Evolutionary conservation across 2,888 invertebrate species (phyloP), one percentile per base, ranked within the genome.

Genomic region (Miltochrista miniata): DNA sequence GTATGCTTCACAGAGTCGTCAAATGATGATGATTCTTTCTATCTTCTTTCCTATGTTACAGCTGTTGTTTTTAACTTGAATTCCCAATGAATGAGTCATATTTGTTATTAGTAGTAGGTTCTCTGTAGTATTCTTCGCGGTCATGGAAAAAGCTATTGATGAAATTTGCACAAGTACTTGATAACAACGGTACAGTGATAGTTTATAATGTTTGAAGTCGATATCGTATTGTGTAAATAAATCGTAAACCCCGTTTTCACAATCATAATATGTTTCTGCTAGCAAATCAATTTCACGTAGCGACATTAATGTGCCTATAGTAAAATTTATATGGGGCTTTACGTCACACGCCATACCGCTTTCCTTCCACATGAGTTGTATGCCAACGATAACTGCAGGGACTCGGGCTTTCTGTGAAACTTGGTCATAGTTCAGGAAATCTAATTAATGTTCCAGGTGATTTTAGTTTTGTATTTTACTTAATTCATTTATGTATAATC

Each of bases 261-360:
- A 91, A 91, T 90, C 90, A 88, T 90, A 90, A 90, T 90, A 90
- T 89, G 90, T 90, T 91, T 90, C 87, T 88, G 89, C 85, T 79
- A 79, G 90, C 89, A 91, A 91, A 91, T 91, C 91, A 90, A 90
- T 90, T 91, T 91, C 90, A 89, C 89, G 89, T 90, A 87, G 85
- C 85, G 87, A 90, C 90, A 89, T 90, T 90, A 90, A 91, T 90
- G 87, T 87, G 85, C 79, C 81, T 83, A 89, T 88, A 90, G 88
- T 88, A 89, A 90, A 90, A 89, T 90, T 90, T 90, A 90, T 90
- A 90, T 87, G 88, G 84, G 80, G 82, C 78, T 82, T 84, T 87
- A 87, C 90, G 88, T 88, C 90, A 87, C 74, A 78, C 70, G 76
- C 69, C 68, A 77, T 70, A 70, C 75, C 76, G 80, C 83, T 87